Evolutionary conservation across 2,113 vertebrate genomes (phyloP).

Genomic region (Urocolius indicus): DNA sequence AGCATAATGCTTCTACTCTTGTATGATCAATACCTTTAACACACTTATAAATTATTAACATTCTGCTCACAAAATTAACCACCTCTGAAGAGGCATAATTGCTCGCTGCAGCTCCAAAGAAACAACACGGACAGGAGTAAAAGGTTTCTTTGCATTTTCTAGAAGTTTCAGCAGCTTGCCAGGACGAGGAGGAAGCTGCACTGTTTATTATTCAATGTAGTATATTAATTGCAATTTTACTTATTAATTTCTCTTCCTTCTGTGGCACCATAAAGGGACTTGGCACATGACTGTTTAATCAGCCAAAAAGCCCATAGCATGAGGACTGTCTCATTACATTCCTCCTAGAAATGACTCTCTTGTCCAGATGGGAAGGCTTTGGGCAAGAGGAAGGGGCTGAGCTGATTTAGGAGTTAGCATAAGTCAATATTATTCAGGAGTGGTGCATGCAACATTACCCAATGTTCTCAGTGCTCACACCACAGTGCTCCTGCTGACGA

Average conservation of each 20-base stretch:
- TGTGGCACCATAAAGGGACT: background rate
- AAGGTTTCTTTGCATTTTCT: background rate
- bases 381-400: background rate
- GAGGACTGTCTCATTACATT: background rate
- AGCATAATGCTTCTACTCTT: slow-evolving; percentile 31
- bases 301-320: background rate
- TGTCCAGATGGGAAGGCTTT: background rate
- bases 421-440: background rate
- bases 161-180: background rate
- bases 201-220: background rate
- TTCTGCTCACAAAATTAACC: slow-evolving; percentile 59
- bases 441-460: background rate
- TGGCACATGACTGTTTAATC: background rate
- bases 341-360: background rate
- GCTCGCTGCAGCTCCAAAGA: background rate
- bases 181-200: background rate
- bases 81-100: slow-evolving; percentile 37
- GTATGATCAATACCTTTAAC: slow-evolving; percentile 64
- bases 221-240: background rate
- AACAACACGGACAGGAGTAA: background rate
- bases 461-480: background rate
- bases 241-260: background rate
- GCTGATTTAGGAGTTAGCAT: background rate
- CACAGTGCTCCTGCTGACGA: background rate
- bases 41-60: slow-evolving; percentile 64